Conservation (phyloP, 2,113 vertebrate genomes). For the Propithecus coquereli region DNA sequence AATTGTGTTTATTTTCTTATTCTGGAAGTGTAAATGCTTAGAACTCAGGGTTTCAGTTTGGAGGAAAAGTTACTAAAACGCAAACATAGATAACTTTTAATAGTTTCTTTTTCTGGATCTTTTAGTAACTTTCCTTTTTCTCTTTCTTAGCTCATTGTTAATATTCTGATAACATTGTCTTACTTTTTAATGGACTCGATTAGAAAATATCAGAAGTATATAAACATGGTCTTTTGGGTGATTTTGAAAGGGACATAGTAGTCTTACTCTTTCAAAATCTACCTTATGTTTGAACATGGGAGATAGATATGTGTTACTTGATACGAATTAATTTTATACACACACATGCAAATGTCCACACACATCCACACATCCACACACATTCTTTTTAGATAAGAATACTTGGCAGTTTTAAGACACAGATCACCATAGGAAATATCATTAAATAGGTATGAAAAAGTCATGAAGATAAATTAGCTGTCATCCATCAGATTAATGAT, state of each 20-base stretch:
- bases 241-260: not conserved
- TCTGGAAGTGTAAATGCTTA: not conserved
- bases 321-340: not conserved
- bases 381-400: not conserved
- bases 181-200: conserved; percentile 9
- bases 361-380: not conserved
- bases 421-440: conserved; percentile 21
- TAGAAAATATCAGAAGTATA: not conserved
- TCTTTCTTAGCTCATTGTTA: not conserved
- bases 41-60: not conserved
- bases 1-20: not conserved
- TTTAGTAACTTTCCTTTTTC: conserved; percentile 2
- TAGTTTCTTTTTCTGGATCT: not conserved
- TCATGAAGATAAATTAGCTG: conserved; percentile 47
- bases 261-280: not conserved
- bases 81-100: not conserved
- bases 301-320: not conserved
- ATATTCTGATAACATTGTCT: not conserved
- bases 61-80: not conserved
- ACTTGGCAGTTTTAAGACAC: not conserved
- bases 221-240: not conserved
- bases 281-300: not conserved
- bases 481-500: conserved; percentile 46
- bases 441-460: conserved; percentile 43
- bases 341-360: not conserved